These are phyloP conservation scores for Metridium senile DNA, from an alignment of 92 coral and sea anemone genomes.

Conservation along the genomic window DNA sequence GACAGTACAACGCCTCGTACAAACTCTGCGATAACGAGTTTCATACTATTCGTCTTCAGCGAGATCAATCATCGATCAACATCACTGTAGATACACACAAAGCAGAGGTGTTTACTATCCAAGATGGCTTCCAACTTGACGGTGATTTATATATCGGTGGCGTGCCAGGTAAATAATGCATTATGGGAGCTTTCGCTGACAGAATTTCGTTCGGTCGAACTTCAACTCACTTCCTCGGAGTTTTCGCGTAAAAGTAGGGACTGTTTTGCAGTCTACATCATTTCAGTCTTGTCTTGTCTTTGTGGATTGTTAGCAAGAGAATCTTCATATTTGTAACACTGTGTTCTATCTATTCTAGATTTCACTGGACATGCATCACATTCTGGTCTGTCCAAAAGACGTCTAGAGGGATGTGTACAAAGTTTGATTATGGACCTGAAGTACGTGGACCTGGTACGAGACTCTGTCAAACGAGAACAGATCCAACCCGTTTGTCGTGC, in stretches of 20 bases:
- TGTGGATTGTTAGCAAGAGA: no score
- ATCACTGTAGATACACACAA: constrained; percentile 63
- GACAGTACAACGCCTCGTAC: constrained; percentile 81
- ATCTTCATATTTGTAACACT: no score
- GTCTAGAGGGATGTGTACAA: constrained; percentile 91
- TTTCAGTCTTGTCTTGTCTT: no score
- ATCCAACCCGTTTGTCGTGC: constrained; percentile 66
- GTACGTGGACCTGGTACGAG: constrained; percentile 63
- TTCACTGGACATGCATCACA: constrained; percentile 39
- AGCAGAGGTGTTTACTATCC: constrained; percentile 32
- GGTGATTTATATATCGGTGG: constrained; percentile 94
- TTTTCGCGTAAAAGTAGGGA: no score
- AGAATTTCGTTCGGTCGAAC: no score
- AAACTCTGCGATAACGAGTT: constrained; percentile 82
- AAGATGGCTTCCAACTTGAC: constrained; percentile 37
- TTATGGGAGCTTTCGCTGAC: no score
- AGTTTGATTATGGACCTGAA: constrained; percentile 59
- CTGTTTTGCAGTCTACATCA: no score
- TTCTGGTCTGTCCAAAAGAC: constrained; percentile 67
- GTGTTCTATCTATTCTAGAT: not conserved
- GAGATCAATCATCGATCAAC: constrained; percentile 31
- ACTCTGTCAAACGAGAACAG: constrained; percentile 20
- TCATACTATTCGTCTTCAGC: constrained; percentile 66
- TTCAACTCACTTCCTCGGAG: no score
- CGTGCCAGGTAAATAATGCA: constrained; percentile 66